Evolutionary conservation across 2,888 invertebrate species (phyloP).

Genomic region (Campoletis raptor): DNA sequence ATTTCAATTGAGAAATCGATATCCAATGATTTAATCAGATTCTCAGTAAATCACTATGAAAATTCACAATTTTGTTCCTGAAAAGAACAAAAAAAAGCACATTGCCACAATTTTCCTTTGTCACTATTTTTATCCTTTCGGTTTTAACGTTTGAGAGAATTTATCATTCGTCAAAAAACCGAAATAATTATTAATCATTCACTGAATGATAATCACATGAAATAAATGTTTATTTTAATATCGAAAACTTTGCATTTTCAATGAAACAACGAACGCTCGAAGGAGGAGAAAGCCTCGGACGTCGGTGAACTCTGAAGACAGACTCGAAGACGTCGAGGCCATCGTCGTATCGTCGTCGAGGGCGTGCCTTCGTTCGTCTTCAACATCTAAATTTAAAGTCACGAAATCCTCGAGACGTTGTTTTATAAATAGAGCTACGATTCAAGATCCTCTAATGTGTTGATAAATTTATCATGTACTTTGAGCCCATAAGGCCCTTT

Average conservation of each 20-base stretch:
- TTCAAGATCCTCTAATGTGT: conserved; percentile 44
- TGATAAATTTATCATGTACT: conserved; percentile 46
- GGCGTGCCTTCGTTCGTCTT: conserved; percentile 72
- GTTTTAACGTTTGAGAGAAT: not conserved
- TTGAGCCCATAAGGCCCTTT: conserved; percentile 13
- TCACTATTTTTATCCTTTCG: not conserved
- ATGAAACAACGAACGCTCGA: not conserved
- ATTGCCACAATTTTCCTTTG: not conserved
- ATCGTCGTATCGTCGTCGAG: conserved; percentile 59
- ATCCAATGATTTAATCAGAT: not conserved
- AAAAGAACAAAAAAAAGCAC: not conserved
- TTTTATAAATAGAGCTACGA: conserved; percentile 80
- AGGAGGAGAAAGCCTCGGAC: conserved; percentile 57
- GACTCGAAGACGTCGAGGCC: conserved; percentile 44
- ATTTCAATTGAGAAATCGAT: not conserved
- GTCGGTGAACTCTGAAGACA: conserved; percentile 66
- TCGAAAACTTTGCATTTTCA: not conserved
- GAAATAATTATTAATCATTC: not conserved
- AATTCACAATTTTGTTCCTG: not conserved
- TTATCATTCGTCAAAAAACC: not conserved
- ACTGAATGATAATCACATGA: not conserved
- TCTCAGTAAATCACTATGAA: not conserved
- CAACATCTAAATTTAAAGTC: conserved; percentile 82
- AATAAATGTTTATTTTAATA: not conserved
- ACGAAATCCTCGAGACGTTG: conserved; percentile 77